Evolutionary conservation across 2,113 vertebrate genomes (phyloP).

Genomic region (Ciconia stormi): DNA sequence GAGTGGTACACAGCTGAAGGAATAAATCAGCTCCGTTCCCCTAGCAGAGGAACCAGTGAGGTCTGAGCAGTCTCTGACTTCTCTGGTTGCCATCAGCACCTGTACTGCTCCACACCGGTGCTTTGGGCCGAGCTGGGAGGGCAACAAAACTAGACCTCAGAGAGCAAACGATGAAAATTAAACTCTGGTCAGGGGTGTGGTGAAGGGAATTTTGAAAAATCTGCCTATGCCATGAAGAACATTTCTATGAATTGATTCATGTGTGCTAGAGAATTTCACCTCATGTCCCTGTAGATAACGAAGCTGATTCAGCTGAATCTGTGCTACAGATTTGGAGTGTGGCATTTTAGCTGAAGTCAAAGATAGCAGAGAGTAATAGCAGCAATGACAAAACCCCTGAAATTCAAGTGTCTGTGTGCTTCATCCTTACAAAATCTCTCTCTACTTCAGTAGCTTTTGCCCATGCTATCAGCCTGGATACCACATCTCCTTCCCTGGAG

Average conservation of each 20-base stretch:
- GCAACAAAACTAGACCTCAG: not conserved
- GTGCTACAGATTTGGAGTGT: not conserved
- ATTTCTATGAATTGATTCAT: not conserved
- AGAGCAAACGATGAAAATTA: not conserved
- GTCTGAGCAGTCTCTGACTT: not conserved
- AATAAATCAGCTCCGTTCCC: not conserved
- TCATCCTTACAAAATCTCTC: not conserved
- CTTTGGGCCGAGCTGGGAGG: not conserved
- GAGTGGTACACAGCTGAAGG: not conserved
- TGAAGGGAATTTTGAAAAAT: not conserved
- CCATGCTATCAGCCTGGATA: not conserved
- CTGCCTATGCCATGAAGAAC: not conserved
- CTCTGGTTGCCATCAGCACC: not conserved
- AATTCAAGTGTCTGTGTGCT: not conserved
- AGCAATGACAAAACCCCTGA: not conserved
- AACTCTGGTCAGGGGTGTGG: not conserved
- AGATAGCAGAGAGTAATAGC: not conserved
- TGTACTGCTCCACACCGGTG: not conserved
- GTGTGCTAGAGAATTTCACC: not conserved
- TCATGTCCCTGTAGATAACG: not conserved
- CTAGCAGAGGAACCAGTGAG: not conserved
- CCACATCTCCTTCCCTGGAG: not conserved
- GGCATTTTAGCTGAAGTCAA: not conserved
- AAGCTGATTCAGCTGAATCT: not conserved
- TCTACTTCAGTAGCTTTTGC: not conserved